Base-by-base conservation (phyloP, 2,888 invertebrate genomes). In the Synergus itoensis region DNA sequence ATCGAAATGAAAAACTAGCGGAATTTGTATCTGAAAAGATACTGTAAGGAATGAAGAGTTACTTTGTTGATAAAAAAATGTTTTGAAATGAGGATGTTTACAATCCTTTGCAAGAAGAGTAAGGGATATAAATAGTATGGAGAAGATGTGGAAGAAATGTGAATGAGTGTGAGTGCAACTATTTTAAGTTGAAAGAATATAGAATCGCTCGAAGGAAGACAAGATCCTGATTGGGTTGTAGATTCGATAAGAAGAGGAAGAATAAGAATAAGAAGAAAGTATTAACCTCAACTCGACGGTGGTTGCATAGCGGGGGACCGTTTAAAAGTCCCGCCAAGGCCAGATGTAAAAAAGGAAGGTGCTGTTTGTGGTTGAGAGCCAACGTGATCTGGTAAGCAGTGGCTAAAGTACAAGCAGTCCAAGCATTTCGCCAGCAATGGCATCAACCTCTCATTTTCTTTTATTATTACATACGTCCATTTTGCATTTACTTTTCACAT, bases 291-390 rank as follows among this genome's bases (percentile, higher is more conserved):
- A 65, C 43, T 65, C n/a, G 65, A 65, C 18, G 65, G 64, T 64
- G 41, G 64, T 40, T 64, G 43, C 48, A 48, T 69, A 69, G 69
- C 69, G 16, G 69, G 69, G 48, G 45, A 69, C 69, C 69, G 69
- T 69, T 69, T 69, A 69, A 69, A 69, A 69, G 69, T 69, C 69
- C 69, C 69, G 69, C 45, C 69, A 69, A 69, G 69, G 69, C 69
- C 48, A 69, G 48, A 48, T 69, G 45, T 69, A 48, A 48, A 48
- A 69, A 69, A 69, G 48, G 69, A 69, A 69, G 69, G 45, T 21
- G 45, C 9, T 69, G 69, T 69, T 45, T 48, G 69, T 45, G 69
- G 69, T 69, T 14, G 48, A 69, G 69, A 45, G 16, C 21, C 45
- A 69, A 69, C 48, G 64, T 64, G 64, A 64, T 64, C 64, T 64